Conservation (phyloP, 2,888 invertebrate genomes). For the Stegophylla sp. region DNA sequence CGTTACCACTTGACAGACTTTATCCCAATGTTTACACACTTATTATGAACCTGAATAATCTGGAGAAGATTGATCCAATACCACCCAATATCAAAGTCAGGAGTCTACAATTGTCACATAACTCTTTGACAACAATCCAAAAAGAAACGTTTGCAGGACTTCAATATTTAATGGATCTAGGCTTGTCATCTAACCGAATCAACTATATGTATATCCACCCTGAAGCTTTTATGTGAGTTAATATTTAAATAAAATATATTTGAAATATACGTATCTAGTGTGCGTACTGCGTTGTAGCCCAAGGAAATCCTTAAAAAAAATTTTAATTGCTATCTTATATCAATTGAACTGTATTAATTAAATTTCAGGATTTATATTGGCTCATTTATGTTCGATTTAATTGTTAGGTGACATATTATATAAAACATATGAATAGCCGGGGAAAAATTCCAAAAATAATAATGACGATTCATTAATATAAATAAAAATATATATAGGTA, state of each 20-base stretch:
- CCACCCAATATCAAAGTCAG: conserved; percentile 75
- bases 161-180: conserved; percentile 74
- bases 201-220: conserved; percentile 72
- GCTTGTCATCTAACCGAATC: conserved; percentile 74
- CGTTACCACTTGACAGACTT: conserved; percentile 74
- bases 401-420: conserved; percentile 34
- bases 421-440: too few relatives aligned
- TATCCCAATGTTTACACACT: conserved; percentile 75
- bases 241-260: neutral
- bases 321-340: conserved; percentile 31
- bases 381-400: conserved; percentile 44
- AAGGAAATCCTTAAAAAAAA: conserved; percentile 6
- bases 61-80: conserved; percentile 70
- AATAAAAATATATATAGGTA: too few relatives aligned
- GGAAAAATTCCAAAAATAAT: too few relatives aligned
- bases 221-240: conserved; percentile 64
- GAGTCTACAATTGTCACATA: conserved; percentile 75
- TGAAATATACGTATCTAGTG: too few relatives aligned
- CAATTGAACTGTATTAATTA: conserved; percentile 45
- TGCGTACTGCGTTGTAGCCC: neutral
- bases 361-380: conserved; percentile 36
- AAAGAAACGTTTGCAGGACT: conserved; percentile 72
- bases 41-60: conserved; percentile 75
- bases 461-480: too few relatives aligned
- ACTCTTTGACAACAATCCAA: conserved; percentile 70